phyloP scores from a whole-genome alignment of 2,888 invertebrate genomes.

The Anaspis maculata region DNA sequence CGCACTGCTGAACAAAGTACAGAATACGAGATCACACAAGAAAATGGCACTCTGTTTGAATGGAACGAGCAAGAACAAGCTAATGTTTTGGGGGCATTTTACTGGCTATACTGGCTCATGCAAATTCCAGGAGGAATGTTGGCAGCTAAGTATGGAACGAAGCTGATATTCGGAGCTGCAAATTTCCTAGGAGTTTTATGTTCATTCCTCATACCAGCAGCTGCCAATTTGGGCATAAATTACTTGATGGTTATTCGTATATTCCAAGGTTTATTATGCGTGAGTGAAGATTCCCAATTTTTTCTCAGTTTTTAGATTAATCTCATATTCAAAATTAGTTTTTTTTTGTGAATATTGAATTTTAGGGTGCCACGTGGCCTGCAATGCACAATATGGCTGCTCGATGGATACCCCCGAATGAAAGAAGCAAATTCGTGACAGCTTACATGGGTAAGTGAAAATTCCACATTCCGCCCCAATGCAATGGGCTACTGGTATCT shows the following conservation, averaged over 20 bases:
- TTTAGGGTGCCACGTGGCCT: constrained; percentile 61
- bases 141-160: constrained; percentile 62
- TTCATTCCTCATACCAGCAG: constrained; percentile 57
- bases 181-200: constrained; percentile 55
- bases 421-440: constrained; percentile 51
- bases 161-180: constrained; percentile 58
- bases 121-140: constrained; percentile 67
- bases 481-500: no score
- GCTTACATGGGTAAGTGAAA: constrained; percentile 36
- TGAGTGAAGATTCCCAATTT: no score
- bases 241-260: constrained; percentile 53
- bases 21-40: no score
- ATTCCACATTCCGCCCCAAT: no score
- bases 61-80: constrained; percentile 59
- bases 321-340: not conserved
- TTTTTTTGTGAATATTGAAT: not conserved
- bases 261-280: constrained; percentile 61
- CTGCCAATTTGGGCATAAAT: constrained; percentile 49
- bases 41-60: no score
- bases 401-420: constrained; percentile 76
- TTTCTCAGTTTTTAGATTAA: no score
- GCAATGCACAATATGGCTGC: constrained; percentile 73
- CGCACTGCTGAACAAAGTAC: constrained; percentile 3
- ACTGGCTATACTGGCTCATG: constrained; percentile 62
- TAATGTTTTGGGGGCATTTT: constrained; percentile 56